phyloP scores from a whole-genome alignment of 1,140 invertebrate species.

The Calosoma granatense region DNA sequence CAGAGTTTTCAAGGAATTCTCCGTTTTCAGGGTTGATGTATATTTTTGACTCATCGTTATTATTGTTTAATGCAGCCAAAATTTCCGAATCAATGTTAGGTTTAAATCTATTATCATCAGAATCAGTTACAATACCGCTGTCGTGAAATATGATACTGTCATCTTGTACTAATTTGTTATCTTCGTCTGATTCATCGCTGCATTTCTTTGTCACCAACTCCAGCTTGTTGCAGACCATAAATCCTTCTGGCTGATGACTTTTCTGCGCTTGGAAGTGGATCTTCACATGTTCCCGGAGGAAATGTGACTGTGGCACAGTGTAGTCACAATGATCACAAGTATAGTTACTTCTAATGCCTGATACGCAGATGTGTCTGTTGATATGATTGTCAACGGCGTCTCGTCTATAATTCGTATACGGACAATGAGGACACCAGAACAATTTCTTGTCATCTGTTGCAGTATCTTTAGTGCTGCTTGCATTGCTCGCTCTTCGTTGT shows the following conservation, averaged over 20 bases:
- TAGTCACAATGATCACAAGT: slow-evolving; percentile 78
- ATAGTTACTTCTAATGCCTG: slow-evolving; percentile 45
- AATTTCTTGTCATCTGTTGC: slow-evolving; percentile 40
- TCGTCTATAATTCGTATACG: slow-evolving; percentile 60
- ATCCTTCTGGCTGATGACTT: slow-evolving; percentile 48
- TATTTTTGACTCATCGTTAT: slow-evolving; percentile 38
- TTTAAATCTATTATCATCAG: slow-evolving; percentile 22
- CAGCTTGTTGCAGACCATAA: slow-evolving; percentile 44
- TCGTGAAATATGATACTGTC: slow-evolving; percentile 33
- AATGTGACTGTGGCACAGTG: slow-evolving; percentile 64
- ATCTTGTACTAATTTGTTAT: slow-evolving; percentile 27
- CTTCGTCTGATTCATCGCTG: slow-evolving; percentile 28
- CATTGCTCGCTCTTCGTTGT: slow-evolving; percentile 24
- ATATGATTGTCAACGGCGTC: slow-evolving; percentile 67
- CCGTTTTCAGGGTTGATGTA: slow-evolving; percentile 46
- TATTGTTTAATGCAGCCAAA: slow-evolving; percentile 25
- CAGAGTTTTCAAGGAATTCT: slow-evolving; percentile 27
- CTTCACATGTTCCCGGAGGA: slow-evolving; percentile 68
- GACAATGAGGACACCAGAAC: slow-evolving; percentile 60
- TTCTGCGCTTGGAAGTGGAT: slow-evolving; percentile 59
- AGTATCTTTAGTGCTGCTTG: slow-evolving; percentile 35
- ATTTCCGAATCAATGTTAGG: slow-evolving; percentile 21
- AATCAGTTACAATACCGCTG: slow-evolving; percentile 32
- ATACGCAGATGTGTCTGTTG: slow-evolving; percentile 53
- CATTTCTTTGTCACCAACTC: slow-evolving; percentile 27